Evolutionary conservation across 2,888 invertebrate genomes (phyloP), one percentile per base, ranked within the genome.

Genomic region (Laspeyria flexula): DNA sequence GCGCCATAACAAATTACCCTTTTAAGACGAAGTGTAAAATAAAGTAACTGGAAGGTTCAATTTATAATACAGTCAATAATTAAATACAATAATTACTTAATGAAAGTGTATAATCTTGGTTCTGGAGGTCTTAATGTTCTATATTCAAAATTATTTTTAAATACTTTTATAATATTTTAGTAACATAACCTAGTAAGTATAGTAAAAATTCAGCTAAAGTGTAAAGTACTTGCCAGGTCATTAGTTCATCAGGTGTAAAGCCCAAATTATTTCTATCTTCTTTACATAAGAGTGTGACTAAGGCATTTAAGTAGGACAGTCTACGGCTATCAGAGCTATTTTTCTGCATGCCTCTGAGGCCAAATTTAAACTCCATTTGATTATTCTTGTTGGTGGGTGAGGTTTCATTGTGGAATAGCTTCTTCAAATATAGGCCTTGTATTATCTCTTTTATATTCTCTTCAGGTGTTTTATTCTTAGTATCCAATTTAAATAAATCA

Each of bases 261-360:
- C 96, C 96, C 71, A 96, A 93, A 69, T 94, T 93, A 60, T 85
- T 86, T 71, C 93, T 93, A 68, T 95, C 95, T 78, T 94, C 93
- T 80, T 94, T 94, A 74, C 93, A 91, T 64, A 96, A 90, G 63
- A 98, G 93, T 78, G 97, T 96, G 48, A 97, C 97, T 88, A 98
- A 95, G 56, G 95, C 96, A 93, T 98, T 98, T 75, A 98, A 94
- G 85, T 97, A 96, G 65, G 96, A 96, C 68, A 98, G 93, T 82
- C 96, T 96, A 81, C 95, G 96, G 58, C 94, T 95, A 85, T 97
- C 97, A 54, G 95, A 94, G 55, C 95, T 93, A 77, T 93, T 94
- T 75, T 93, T 94, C 65, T 94, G 94, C 54, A 95, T 78, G 77
- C 93, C 93, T 51, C 91, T 91, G 47, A 95, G 85, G 48, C 95